Conservation (phyloP, 2,888 invertebrate genomes). For the Parapristionchus giblindavisi region DNA sequence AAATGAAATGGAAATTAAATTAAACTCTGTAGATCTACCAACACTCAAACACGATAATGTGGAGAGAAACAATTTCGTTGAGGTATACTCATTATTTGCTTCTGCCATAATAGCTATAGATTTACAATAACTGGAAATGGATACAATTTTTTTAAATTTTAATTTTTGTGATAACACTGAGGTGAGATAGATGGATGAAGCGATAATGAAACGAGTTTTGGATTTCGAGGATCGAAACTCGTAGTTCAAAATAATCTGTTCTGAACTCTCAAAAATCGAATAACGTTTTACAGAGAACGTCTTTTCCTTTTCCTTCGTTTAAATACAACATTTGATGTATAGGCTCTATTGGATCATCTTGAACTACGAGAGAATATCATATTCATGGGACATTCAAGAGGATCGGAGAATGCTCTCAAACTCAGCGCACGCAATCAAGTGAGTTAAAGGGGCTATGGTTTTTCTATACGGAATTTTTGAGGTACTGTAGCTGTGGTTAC, state of each 20-base stretch:
- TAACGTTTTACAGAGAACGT: no score
- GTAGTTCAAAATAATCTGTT: no score
- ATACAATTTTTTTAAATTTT: background rate
- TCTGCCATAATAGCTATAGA: background rate
- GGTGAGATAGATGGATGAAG: no score
- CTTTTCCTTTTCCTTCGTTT: no score
- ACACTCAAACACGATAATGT: slow-evolving; percentile 33
- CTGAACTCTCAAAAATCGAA: no score
- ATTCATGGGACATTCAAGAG: slow-evolving; percentile 33
- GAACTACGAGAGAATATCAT: slow-evolving; percentile 19
- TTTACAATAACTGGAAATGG: background rate
- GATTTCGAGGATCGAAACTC: no score
- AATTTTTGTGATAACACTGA: no score
- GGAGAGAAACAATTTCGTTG: slow-evolving; percentile 34
- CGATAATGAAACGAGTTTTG: no score
- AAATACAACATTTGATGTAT: no score
- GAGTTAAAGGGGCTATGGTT: no score
- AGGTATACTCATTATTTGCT: background rate
- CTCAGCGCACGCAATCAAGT: slow-evolving; percentile 25
- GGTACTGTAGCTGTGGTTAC: no score
- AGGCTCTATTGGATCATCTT: slow-evolving; percentile 23
- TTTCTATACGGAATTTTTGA: no score
- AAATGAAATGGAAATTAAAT: background rate
- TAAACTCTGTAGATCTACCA: slow-evolving; percentile 19
- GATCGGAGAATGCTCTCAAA: slow-evolving; percentile 35